Evolutionary conservation across 2,113 vertebrate species (phyloP).

Genomic region (Crotophaga sulcirostris): DNA sequence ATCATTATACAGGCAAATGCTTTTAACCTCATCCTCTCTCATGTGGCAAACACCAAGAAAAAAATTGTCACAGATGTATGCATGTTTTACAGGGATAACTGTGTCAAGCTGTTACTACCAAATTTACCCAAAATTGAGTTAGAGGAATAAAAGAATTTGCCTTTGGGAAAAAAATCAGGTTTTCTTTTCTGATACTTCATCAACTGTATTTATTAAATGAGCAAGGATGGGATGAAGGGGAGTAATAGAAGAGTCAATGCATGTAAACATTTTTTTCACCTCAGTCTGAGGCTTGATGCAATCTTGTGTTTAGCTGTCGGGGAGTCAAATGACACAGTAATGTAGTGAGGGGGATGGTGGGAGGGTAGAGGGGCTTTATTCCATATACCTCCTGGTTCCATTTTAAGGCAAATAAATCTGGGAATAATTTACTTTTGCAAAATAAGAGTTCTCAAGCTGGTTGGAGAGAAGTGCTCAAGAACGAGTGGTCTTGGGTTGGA

Average conservation of each 20-base stretch:
- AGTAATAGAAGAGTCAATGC: background rate
- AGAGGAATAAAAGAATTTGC: background rate
- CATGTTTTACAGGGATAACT: background rate
- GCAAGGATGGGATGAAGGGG: background rate
- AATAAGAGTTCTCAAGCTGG: background rate
- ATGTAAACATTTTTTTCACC: background rate
- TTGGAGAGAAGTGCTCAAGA: background rate
- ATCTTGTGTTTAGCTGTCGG: background rate
- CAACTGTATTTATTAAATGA: background rate
- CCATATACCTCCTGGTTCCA: background rate
- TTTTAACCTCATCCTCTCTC: conserved; percentile 3
- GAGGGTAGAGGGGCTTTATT: background rate
- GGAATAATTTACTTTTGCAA: background rate
- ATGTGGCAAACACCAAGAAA: background rate
- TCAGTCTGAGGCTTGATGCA: background rate
- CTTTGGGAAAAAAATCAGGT: background rate
- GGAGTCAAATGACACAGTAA: background rate
- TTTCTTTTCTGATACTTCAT: background rate
- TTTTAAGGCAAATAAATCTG: background rate
- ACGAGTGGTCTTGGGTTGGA: background rate
- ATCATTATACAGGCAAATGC: conserved; percentile 34
- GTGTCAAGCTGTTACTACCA: background rate
- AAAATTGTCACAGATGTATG: background rate
- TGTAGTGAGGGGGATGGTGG: background rate
- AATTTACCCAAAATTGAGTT: background rate